These are phyloP conservation scores for Siderastrea siderea DNA, from an alignment of 92 coral and sea anemone species.

Conservation along the genomic window DNA sequence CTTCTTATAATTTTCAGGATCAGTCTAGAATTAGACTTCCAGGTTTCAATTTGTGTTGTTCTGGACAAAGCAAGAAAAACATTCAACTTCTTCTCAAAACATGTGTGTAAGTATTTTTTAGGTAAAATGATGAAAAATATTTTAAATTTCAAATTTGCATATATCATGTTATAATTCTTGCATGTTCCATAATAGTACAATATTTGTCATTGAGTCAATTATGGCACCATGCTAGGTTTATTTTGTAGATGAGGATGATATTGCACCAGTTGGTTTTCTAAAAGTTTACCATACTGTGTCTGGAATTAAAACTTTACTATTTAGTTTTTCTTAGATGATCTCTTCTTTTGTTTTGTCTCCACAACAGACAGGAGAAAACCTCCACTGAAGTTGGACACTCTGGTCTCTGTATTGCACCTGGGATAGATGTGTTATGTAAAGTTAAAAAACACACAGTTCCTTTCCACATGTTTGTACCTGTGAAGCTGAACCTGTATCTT, in stretches of 20 bases:
- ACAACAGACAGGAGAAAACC: background rate
- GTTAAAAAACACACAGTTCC: slow-evolving; percentile 75
- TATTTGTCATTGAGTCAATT: no score
- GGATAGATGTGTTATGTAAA: slow-evolving; percentile 49
- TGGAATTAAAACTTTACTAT: background rate
- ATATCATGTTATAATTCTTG: no score
- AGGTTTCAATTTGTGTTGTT: slow-evolving; percentile 28
- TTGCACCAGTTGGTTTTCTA: no score
- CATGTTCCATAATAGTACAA: no score
- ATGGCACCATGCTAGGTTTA: no score
- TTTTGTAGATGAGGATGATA: no score
- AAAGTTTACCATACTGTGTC: background rate
- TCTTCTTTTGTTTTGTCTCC: background rate
- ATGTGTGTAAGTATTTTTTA: background rate
- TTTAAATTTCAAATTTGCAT: no score
- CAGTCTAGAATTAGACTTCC: slow-evolving; percentile 31
- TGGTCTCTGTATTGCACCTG: slow-evolving; percentile 23
- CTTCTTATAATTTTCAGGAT: slow-evolving; percentile 8
- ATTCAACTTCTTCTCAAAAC: background rate
- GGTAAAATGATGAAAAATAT: no score
- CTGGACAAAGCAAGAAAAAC: background rate
- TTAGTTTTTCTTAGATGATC: background rate
- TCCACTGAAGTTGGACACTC: background rate
- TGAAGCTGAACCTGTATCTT: slow-evolving; percentile 92
- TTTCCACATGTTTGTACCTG: slow-evolving; percentile 81